Base-by-base conservation (phyloP, 2,113 vertebrate species). In the Platycercus adscitus region DNA sequence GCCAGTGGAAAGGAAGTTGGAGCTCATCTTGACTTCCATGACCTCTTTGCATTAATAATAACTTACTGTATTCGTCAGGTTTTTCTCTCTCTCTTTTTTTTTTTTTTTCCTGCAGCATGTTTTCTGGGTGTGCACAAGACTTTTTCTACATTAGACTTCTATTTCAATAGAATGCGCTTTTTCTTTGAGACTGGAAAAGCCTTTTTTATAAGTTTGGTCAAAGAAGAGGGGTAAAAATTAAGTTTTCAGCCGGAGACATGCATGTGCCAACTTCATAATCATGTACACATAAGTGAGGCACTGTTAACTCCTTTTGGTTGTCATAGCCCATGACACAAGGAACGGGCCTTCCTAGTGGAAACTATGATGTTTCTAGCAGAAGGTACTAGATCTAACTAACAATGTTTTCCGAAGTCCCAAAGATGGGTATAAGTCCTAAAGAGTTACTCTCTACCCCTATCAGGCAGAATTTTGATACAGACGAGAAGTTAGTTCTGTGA, bases 311-410 rank as follows among this genome's bases (percentile, higher is more conserved):
- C 37, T 76, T 50, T 39, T 1, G 2, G 19, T 63, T 88, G 49
- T n/a, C 17, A 1, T 8, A 29, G n/a, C 25, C 49, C 1, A 0
- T 53, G 49, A 17, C 35, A 35, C 15, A 35, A 8, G 21, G 25
- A 53, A 60, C 16, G 39, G 33, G 16, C 60, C 55, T 88, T 92
- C 43, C 41, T 46, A 11, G 1, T 31, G 23, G 52, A 60, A 91
- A 12, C 33, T 9, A 20, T 61, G 23, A 21, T 63, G 37, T 47
- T 79, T 37, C 53, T 58, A 43, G 43, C 39, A 75, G 83, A n/a
- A 83, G 39, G 17, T 46, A 47, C 61, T 33, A 50, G 33, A 64
- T 39, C 31, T 72, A 83, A 66, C 28, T 71, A 50, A 19, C 25
- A 29, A 37, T 21, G 35, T 43, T 75, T 89, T 31, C 69, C 79